phyloP scores from a whole-genome alignment of 2,888 invertebrate species.

The Drosophila pseudotakahashii region DNA sequence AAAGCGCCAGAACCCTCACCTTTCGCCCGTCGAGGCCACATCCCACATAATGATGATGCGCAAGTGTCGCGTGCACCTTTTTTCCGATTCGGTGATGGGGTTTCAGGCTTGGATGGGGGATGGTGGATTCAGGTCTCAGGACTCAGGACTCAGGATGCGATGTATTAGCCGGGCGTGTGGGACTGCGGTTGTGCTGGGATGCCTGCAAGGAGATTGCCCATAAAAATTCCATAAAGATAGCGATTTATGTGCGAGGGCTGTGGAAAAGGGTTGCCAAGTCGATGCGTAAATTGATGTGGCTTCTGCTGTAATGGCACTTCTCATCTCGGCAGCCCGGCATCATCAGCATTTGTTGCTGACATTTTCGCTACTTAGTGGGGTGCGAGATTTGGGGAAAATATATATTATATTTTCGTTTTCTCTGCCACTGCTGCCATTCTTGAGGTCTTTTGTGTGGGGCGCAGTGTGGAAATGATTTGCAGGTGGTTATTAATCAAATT shows the following conservation, averaged over 20 bases:
- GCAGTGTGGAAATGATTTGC: conserved; percentile 81
- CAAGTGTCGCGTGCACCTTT: conserved; percentile 75
- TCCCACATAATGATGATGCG: conserved; percentile 77
- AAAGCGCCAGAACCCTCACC: conserved; percentile 29
- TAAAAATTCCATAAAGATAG: conserved; percentile 83
- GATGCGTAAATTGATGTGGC: conserved; percentile 78
- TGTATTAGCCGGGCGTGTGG: conserved; percentile 72
- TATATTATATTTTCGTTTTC: conserved; percentile 41
- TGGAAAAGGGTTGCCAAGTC: conserved; percentile 70
- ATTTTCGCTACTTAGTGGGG: conserved; percentile 71
- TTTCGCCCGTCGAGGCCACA: conserved; percentile 27
- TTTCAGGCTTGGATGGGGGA: conserved; percentile 18
- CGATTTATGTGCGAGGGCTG: conserved; percentile 71
- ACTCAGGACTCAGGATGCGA: conserved; percentile 59
- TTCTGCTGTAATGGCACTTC: conserved; percentile 73
- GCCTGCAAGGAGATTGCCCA: conserved; percentile 82
- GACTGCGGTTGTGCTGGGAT: conserved; percentile 51
- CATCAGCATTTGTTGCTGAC: conserved; percentile 78
- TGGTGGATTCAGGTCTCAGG: neutral
- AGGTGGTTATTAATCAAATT: conserved; percentile 83
- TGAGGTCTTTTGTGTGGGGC: conserved; percentile 58
- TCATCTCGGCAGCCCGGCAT: conserved; percentile 58
- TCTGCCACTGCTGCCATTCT: conserved; percentile 48
- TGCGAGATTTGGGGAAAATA: conserved; percentile 11
- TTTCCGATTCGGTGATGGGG: conserved; percentile 12